Percentiles rank a stretch among this genome's conserved stretches.
Evolutionary conservation across 2,113 vertebrate genomes (phyloP).

Genomic region (Eupsittula cactorum): DNA sequence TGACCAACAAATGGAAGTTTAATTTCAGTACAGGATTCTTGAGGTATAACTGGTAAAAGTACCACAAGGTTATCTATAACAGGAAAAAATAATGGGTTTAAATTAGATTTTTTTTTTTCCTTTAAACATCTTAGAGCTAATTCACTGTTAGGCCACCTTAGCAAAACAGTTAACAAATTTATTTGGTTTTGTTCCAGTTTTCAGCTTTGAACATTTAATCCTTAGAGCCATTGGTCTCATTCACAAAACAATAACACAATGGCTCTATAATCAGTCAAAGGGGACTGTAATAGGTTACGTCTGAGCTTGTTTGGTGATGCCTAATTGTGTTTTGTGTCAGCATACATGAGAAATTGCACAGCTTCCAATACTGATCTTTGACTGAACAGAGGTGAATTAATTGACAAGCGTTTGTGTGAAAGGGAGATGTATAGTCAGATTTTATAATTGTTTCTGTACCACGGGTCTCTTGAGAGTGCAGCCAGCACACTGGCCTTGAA

Average conservation of each 20-base stretch:
- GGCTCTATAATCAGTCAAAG: not conserved
- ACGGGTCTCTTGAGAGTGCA: not conserved
- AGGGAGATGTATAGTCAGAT: not conserved
- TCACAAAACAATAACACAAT: not conserved
- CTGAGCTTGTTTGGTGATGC: not conserved
- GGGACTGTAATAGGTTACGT: not conserved
- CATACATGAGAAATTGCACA: not conserved
- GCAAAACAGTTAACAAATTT: not conserved
- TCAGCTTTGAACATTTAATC: not conserved
- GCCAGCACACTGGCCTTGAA: not conserved
- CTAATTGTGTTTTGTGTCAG: not conserved
- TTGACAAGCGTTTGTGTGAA: not conserved
- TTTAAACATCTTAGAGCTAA: not conserved
- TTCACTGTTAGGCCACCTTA: not conserved
- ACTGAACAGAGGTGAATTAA: not conserved
- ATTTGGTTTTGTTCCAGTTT: not conserved
- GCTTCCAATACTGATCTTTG: not conserved
- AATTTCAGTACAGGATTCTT: not conserved
- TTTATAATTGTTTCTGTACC: not conserved
- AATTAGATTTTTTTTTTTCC: no score
- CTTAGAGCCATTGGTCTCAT: not conserved
- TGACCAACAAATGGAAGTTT: not conserved
- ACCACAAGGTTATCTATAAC: not conserved
- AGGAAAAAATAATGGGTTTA: not conserved
- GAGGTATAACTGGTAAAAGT: not conserved